Evolutionary conservation across 92 coral and sea anemone species (phyloP), one percentile per base, ranked within the genome.

Genomic region (Nematostella vectensis): DNA sequence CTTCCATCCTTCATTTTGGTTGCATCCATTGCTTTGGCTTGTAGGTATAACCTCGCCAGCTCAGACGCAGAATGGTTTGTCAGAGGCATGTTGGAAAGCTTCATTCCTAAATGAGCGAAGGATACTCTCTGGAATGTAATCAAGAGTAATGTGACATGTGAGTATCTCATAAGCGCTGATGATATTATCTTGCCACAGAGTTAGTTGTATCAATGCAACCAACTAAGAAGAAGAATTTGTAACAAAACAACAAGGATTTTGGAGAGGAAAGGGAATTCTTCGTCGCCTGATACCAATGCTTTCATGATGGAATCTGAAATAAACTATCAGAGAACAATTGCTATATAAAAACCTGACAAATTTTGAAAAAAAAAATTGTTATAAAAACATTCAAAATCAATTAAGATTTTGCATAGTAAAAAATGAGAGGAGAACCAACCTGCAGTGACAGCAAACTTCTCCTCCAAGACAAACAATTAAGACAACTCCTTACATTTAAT

Each of bases 21-120:
- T n/a, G 18, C 18, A 19, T 45, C 51, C 9, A 4, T 22, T 10
- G 70, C 23, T 28, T 74, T 74, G 33, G 68, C 17, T 19, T 77
- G 56, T 43, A 89, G 58, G 51, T 77, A 89, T 48, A 89, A 65
- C n/a, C 95, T 71, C 4, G 81, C 68, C 19, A 89, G 62, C 31
- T 89, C 97, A 12, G 85, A 62, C 31, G 88, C 91, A 11, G 89
- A 59, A 24, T 75, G 63, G 26, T 59, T 69, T 42, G 87, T 77
- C 51, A 89, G 44, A 0, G 80, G 86, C 87, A 89, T 67, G 43
- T 77, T 84, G 10, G 74, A 29, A 29, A 85, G 59, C 23, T 50
- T 56, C 31, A 64, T 50, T 27, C 82, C 95, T 19, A 85, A 29
- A 54, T 72, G 83, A 26, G 43, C 39, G 29, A 24, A 27, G 6